phyloP scores from a whole-genome alignment of 35 echinoderm and acorn worm genomes.

The Eucidaris tribuloides region DNA sequence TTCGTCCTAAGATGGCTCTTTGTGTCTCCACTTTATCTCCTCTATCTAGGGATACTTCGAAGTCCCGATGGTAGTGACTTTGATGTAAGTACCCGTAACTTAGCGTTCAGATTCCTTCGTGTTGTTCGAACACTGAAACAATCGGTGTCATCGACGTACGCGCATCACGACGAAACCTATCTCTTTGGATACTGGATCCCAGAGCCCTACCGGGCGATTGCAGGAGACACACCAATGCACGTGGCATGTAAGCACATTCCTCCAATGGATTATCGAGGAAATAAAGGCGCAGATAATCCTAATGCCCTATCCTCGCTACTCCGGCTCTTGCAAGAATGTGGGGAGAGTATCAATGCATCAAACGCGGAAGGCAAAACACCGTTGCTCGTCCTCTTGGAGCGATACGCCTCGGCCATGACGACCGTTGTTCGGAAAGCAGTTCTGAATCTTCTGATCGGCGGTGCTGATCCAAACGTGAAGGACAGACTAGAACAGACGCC shows the following conservation, averaged over 20 bases:
- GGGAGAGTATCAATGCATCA: background rate
- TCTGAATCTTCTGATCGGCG: background rate
- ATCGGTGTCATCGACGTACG: background rate
- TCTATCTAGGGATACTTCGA: background rate
- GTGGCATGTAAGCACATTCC: conserved; percentile 18
- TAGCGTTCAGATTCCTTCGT: background rate
- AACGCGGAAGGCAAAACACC: conserved; percentile 18
- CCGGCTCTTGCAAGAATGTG: background rate
- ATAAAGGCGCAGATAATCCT: background rate
- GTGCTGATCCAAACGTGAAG: conserved; percentile 8
- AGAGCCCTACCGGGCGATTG: background rate
- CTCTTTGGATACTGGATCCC: background rate
- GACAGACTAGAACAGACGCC: conserved; percentile 24
- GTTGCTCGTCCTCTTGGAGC: background rate
- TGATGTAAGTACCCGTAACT: background rate
- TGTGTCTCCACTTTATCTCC: background rate
- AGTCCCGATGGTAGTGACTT: background rate
- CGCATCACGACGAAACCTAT: background rate
- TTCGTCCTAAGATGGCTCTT: conserved; percentile 4
- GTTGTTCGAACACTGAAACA: background rate
- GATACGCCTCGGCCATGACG: background rate
- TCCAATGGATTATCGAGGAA: background rate
- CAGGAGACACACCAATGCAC: background rate
- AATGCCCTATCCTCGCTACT: background rate
- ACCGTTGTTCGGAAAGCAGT: background rate